These are phyloP conservation scores for Malaclemys terrapin DNA, from an alignment of 2,113 vertebrate species.

Conservation along the genomic window DNA sequence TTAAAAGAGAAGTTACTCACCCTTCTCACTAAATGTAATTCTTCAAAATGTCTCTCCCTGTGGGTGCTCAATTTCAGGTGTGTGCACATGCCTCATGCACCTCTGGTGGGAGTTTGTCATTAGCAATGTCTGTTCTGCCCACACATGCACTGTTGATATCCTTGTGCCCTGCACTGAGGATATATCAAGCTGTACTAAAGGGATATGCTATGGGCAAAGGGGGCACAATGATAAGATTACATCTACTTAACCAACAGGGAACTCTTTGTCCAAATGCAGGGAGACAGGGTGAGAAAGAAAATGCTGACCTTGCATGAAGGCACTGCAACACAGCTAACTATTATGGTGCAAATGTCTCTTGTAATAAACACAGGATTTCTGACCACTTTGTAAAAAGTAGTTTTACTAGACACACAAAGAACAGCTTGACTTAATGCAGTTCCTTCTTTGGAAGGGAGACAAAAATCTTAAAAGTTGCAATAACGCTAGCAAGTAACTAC, in stretches of 20 bases:
- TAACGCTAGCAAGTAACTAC: conserved; percentile 33
- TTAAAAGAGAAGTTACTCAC: background rate
- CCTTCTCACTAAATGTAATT: background rate
- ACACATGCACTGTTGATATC: too few species aligned
- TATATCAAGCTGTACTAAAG: background rate
- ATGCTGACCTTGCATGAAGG: conserved; percentile 9
- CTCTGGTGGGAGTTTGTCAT: background rate
- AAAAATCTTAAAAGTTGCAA: conserved; percentile 63
- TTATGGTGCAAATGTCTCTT: conserved; percentile 15
- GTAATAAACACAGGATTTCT: conserved; percentile 37
- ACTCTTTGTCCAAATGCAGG: conserved; percentile 10
- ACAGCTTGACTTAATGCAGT: conserved; percentile 11
- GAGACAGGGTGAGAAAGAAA: background rate
- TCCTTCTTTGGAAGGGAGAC: conserved; percentile 47
- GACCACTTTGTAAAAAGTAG: background rate
- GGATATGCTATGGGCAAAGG: background rate
- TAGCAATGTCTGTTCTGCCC: too few species aligned
- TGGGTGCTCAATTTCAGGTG: background rate
- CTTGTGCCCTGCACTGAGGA: background rate
- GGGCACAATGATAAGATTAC: background rate
- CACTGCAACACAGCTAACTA: background rate
- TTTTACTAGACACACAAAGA: conserved; percentile 1
- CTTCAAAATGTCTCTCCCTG: background rate
- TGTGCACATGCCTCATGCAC: background rate
- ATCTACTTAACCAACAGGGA: conserved; percentile 52